Evolutionary conservation across 2,888 invertebrate genomes (phyloP).

Genomic region (Rhingia rostrata): DNA sequence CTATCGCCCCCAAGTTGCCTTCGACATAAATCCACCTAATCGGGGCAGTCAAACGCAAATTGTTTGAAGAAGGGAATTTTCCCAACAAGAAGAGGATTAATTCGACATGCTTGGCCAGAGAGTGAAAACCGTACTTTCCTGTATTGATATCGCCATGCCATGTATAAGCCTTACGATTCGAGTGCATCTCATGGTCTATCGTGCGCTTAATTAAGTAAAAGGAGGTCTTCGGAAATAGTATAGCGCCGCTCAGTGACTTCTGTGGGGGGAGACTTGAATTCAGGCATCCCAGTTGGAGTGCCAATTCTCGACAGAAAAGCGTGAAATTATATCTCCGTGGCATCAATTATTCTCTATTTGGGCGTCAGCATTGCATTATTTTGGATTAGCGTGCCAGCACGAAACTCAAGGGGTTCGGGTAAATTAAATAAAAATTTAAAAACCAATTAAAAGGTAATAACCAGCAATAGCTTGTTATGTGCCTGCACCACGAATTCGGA

Average conservation of each 20-base stretch:
- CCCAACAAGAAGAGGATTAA: conserved; percentile 20
- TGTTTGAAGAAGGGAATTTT: not conserved
- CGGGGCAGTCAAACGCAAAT: not conserved
- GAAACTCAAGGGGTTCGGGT: conserved; percentile 34
- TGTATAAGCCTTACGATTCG: conserved; percentile 28
- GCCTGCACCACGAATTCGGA: conserved; percentile 27
- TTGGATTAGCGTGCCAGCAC: conserved; percentile 57
- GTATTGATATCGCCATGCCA: conserved; percentile 5
- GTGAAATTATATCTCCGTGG: conserved; percentile 56
- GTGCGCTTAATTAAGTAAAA: conserved; percentile 57
- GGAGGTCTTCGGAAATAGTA: conserved; percentile 3
- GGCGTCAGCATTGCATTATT: conserved; percentile 64
- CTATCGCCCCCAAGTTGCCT: conserved; percentile 31
- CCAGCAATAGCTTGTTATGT: conserved; percentile 22
- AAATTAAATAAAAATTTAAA: conserved; percentile 74
- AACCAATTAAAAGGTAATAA: conserved; percentile 72
- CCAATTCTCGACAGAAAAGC: conserved; percentile 27
- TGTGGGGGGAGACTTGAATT: conserved; percentile 17
- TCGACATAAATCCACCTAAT: not conserved
- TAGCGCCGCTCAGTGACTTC: conserved; percentile 32
- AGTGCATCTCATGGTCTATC: conserved; percentile 49
- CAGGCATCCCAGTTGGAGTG: not conserved
- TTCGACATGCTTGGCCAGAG: conserved; percentile 53
- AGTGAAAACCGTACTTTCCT: conserved; percentile 17
- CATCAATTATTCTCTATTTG: conserved; percentile 45